Percentiles rank a stretch among this genome's conserved stretches.
These are phyloP conservation scores for Mystacornis crossleyi DNA, from an alignment of 2,113 vertebrate genomes.

Conservation along the genomic window DNA sequence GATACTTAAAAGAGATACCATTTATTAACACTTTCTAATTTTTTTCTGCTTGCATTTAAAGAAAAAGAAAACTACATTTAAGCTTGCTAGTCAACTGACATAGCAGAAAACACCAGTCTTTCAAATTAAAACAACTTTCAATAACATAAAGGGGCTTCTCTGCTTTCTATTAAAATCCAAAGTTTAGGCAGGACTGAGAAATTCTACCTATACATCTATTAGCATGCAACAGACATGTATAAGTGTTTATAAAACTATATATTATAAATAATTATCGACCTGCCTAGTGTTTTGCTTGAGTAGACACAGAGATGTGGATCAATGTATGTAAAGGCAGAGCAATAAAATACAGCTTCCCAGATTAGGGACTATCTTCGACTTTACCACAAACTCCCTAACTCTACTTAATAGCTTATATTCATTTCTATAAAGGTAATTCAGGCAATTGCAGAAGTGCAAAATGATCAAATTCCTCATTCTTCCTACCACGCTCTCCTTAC, in stretches of 20 bases:
- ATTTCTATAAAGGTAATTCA: not conserved
- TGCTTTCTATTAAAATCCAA: not conserved
- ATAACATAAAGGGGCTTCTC: not conserved
- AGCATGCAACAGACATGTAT: not conserved
- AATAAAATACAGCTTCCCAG: not conserved
- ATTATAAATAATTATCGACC: not conserved
- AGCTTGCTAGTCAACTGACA: not conserved
- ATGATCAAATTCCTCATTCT: not conserved
- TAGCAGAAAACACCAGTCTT: not conserved
- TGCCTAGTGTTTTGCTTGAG: not conserved
- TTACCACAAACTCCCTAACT: not conserved
- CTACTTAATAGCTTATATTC: not conserved
- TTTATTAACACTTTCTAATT: not conserved
- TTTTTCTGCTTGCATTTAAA: not conserved
- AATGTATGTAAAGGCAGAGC: not conserved
- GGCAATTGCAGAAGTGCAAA: not conserved
- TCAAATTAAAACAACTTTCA: not conserved
- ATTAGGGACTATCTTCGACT: not conserved
- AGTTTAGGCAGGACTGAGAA: not conserved
- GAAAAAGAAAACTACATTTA: not conserved
- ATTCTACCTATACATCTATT: not conserved
- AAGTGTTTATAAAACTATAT: not conserved
- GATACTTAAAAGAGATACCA: not conserved
- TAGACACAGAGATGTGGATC: not conserved
- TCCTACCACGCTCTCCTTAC: not conserved